Conservation (phyloP, 2,113 vertebrate species). For the Antechinus stuartii region DNA sequence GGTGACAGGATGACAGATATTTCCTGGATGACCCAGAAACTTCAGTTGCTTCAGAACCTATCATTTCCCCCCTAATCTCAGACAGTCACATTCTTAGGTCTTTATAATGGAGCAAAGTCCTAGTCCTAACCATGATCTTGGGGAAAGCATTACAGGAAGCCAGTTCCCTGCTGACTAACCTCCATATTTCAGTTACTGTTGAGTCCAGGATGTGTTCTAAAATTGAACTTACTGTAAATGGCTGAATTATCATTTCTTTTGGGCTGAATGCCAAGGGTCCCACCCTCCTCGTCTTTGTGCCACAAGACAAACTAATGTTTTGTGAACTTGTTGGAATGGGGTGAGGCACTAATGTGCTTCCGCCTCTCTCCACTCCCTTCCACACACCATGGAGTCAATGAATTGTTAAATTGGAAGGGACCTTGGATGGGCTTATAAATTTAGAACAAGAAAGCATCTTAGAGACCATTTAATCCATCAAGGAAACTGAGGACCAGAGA, state of each 20-base stretch:
- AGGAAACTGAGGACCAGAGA: not conserved
- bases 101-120: not conserved
- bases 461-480: not conserved
- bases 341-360: not conserved
- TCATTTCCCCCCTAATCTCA: not conserved
- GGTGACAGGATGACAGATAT: not conserved
- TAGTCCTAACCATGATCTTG: not conserved
- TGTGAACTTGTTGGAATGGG: not conserved
- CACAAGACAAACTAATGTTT: not conserved
- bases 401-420: not conserved
- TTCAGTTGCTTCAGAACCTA: not conserved
- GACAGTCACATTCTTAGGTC: not conserved
- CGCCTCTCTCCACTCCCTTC: slow-evolving; percentile 15
- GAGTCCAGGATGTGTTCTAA: not conserved
- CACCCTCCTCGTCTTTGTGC: not conserved
- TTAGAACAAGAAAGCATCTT: not conserved
- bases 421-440: not conserved
- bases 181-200: not conserved
- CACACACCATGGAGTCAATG: not conserved
- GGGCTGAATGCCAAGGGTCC: slow-evolving; percentile 1
- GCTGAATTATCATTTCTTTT: not conserved
- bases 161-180: not conserved
- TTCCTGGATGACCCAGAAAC: not conserved
- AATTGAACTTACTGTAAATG: not conserved
- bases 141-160: not conserved